Evolutionary conservation across 2,113 vertebrate genomes (phyloP), one percentile per base, ranked within the genome.

Genomic region (Centropus unirufus): DNA sequence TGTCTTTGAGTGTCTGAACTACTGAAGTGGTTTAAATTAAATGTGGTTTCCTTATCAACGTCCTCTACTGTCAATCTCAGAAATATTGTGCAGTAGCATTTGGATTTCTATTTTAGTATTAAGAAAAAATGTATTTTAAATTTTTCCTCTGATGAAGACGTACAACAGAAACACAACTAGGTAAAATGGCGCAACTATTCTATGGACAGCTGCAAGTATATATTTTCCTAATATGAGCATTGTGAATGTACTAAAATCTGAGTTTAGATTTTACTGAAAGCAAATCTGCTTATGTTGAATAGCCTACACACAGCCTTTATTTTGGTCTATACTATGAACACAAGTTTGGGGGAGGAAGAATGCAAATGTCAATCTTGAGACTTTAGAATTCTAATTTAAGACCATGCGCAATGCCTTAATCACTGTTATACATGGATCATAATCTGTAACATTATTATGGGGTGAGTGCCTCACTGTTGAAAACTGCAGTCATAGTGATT

Each of bases 311-410:
- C 10, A 85, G 19, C 17, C 72, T 92, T 92, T 90, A 42, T 80
- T 93, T n/a, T 85, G 68, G 77, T 11, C 64, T 83, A 49, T 39
- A 26, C 26, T 58, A 74, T 44, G 14, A 8, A 64, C 67, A 39
- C 0, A 1, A 89, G n/a, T 12, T 20, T 0, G 21, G 12, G 40
- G n/a, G 6, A 80, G 39, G 36, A 77, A 88, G 24, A 90, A 83
- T 42, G 42, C 22, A 93, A 90, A 80, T 83, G 70, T 40, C 32
- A 67, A 19, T 92, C 90, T 88, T 0, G 0, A 88, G 79, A 88
- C 66, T 80, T 87, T 84, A 27, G 44, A 79, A 79, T 57, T 91
- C 62, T 91, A 64, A 85, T 79, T 92, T 94, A 87, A 94, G 87
- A 75, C 49, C 0, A 0, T 76, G 92, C 92, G 85, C 82, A 90